Conservation (phyloP, 37 sponge, comb jelly and placozoan genomes). For the Dysidea cf. avara region DNA sequence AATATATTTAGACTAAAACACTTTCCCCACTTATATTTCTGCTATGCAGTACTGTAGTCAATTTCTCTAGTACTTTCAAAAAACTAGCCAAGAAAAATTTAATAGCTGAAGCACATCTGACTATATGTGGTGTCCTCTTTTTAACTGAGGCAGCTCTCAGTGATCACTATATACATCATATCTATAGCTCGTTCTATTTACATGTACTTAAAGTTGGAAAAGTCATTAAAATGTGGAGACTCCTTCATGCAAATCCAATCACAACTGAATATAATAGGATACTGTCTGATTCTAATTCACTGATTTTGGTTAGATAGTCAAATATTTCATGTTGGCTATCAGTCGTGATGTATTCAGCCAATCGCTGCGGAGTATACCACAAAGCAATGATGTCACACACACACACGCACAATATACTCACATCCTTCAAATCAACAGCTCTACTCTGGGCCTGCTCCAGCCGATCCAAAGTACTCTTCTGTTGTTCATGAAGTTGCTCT, state of each 20-base stretch:
- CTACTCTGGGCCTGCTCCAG: constrained; percentile 22
- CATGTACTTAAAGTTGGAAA: no score
- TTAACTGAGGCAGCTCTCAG: no score
- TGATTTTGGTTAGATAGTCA: constrained; percentile 16
- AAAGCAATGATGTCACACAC: background rate
- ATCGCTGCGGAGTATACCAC: background rate
- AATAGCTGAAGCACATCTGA: no score
- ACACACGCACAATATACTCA: constrained; percentile 24
- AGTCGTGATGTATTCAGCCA: background rate
- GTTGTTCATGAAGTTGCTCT: constrained; percentile 35
- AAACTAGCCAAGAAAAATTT: no score
- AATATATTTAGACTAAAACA: no score
- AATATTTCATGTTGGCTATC: constrained; percentile 30
- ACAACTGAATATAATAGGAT: constrained; percentile 3
- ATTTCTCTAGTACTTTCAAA: no score
- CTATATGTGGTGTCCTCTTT: no score
- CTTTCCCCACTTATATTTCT: no score
- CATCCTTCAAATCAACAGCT: constrained; percentile 37
- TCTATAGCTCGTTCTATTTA: no score
- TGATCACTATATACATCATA: no score
- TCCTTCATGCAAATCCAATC: background rate
- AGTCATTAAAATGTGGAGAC: background rate
- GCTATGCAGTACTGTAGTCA: no score
- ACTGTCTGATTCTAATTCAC: constrained; percentile 35
- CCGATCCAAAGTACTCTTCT: constrained; percentile 28